Evolutionary conservation across 2,797 vertebrate genomes (phyloP).

Genomic region (Rhincodon typus): DNA sequence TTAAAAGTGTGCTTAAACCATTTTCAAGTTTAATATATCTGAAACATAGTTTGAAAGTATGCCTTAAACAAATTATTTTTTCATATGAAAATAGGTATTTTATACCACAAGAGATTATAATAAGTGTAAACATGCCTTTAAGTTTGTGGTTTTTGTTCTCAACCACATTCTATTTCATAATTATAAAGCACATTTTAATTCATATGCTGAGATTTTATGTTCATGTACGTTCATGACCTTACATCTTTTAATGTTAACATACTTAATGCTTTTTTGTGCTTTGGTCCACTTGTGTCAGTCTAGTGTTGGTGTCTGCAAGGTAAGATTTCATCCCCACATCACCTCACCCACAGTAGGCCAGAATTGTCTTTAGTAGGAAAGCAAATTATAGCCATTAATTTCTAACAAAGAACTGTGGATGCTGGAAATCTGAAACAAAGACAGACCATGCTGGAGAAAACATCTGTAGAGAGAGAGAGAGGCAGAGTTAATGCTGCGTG

Average conservation of each 20-base stretch:
- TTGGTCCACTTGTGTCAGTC: not conserved
- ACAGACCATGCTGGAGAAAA: too few relatives aligned
- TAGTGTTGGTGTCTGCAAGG: not conserved
- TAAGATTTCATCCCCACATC: too few relatives aligned
- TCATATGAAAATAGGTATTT: not conserved
- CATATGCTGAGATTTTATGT: not conserved
- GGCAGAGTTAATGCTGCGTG: too few relatives aligned
- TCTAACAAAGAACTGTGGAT: too few relatives aligned
- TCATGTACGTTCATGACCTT: not conserved
- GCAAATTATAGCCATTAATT: too few relatives aligned
- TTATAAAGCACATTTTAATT: not conserved
- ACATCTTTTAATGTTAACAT: not conserved
- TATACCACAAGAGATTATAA: too few relatives aligned
- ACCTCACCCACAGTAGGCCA: too few relatives aligned
- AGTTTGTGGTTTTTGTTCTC: not conserved
- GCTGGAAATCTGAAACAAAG: too few relatives aligned
- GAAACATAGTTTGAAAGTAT: conserved; percentile 35
- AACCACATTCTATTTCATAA: not conserved
- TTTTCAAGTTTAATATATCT: conserved; percentile 82
- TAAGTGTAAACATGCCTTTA: not conserved
- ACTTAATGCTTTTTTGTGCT: not conserved
- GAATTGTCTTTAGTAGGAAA: too few relatives aligned
- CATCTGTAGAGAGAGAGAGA: too few relatives aligned
- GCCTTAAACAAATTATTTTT: not conserved
- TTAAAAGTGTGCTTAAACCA: conserved; percentile 78